phyloP scores from a whole-genome alignment of 2,888 invertebrate species.

The Coleophora deauratella region DNA sequence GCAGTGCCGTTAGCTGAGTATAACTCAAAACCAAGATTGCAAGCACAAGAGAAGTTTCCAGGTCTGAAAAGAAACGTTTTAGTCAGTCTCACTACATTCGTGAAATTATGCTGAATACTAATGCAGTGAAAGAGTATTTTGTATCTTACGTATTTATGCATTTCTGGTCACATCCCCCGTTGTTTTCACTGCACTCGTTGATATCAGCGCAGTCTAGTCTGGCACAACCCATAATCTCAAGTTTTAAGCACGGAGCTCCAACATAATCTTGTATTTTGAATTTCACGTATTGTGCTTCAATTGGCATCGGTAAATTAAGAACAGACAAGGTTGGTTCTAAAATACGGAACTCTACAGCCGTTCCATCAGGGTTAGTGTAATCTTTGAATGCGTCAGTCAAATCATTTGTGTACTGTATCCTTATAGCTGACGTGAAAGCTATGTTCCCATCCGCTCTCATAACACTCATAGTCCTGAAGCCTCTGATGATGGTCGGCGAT shows the following conservation, averaged over 20 bases:
- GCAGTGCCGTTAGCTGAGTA: constrained; percentile 92
- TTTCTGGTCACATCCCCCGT: constrained; percentile 95
- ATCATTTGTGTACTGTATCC: constrained; percentile 91
- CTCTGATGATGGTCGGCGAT: constrained; percentile 90
- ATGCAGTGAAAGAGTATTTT: too few species aligned
- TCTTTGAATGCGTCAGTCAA: constrained; percentile 92
- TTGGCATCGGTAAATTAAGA: constrained; percentile 90
- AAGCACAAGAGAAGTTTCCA: constrained; percentile 90
- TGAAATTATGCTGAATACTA: too few species aligned
- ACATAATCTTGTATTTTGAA: constrained; percentile 92
- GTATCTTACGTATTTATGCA: constrained; percentile 87
- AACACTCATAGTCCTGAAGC: constrained; percentile 93
- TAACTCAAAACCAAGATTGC: constrained; percentile 93
- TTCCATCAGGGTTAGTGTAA: constrained; percentile 93
- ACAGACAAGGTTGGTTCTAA: constrained; percentile 93
- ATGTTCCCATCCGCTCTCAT: constrained; percentile 85
- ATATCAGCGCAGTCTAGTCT: constrained; percentile 91
- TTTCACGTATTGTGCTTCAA: constrained; percentile 90
- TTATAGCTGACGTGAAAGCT: constrained; percentile 92
- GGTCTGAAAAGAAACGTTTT: constrained; percentile 66
- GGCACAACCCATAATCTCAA: constrained; percentile 95
- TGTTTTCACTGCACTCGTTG: constrained; percentile 89
- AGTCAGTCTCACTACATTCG: not conserved
- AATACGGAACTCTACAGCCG: constrained; percentile 93
- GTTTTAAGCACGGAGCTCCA: constrained; percentile 89